Evolutionary conservation across 2,888 invertebrate genomes (phyloP), one percentile per base, ranked within the genome.

Genomic region (Congeria kusceri): DNA sequence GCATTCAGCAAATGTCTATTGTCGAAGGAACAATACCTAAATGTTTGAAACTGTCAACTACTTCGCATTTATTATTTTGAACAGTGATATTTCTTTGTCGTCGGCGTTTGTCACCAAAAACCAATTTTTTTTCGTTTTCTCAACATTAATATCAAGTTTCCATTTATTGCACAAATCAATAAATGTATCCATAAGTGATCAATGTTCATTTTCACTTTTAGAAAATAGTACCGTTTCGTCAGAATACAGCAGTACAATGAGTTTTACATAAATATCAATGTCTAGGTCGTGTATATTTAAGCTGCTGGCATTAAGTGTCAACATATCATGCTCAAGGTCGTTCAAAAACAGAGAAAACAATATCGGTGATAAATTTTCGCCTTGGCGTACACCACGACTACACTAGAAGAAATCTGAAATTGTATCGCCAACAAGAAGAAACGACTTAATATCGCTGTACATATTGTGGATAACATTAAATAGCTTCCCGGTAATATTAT

Each of bases 281-380:
- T 44, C 46, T 13, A 44, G 18, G 18, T 44, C 46, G n/a, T n/a
- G n/a, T n/a, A n/a, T n/a, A n/a, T n/a, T n/a, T n/a, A n/a, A n/a
- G n/a, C n/a, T n/a, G n/a, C 9, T 44, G 46, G 9, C 58, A 53
- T 74, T 25, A 13, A 67, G 28, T 1, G 3, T 23, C 20, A 56
- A 23, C 28, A 82, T 44, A 44, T 66, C 59, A 13, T 53, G 25
- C 58, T 77, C 70, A 65, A 80, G 63, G 64, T 80, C 75, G 59
- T 80, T 44, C 4, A 73, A 78, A 4, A 29, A n/a, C 4, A 28
- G 47, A 47, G n/a, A n/a, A n/a, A n/a, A n/a, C n/a, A n/a, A n/a
- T n/a, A n/a, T n/a, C n/a, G n/a, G n/a, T n/a, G n/a, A n/a, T n/a
- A n/a, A n/a, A n/a, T n/a, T n/a, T n/a, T n/a, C n/a, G n/a, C n/a